Evolutionary conservation across 92 coral and sea anemone genomes (phyloP), one percentile per base, ranked within the genome.

Genomic region (Siderastrea radians): DNA sequence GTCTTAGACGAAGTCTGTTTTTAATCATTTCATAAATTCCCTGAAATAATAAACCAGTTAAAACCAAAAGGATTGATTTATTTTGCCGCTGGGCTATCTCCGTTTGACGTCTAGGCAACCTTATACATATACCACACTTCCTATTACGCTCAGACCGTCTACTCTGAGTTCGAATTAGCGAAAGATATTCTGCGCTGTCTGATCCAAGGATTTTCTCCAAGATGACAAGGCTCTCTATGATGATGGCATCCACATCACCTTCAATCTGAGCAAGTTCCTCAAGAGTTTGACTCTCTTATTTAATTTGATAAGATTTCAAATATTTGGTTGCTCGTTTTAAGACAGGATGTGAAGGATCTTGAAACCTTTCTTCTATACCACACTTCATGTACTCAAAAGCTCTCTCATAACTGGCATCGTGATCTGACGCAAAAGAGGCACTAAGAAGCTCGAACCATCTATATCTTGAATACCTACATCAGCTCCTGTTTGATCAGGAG

Each of bases 141-240:
- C 92, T 88, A 55, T 83, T 75, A 62, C 16, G 0, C 4, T 88
- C 94, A 81, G 75, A 88, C 44, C 85, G 75, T 5, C 88, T 87
- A 3, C 91, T 79, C 80, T 91, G 94, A 3, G 94, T 91, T 60
- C 83, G 88, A n/a, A 94, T 90, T 13, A 94, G 90, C 8, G 88
- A 91, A 60, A 92, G 79, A 11, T 84, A 51, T 83, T 88, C 93
- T 0, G 91, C 74, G 63, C 82, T 94, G 3, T 50, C 69, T 3
- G 81, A 80, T 45, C 94, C 94, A 0, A 94, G 91, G 7, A 94
- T 88, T 81, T 94, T 79, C 72, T 94, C 96, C 75, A 93, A 68
- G 15, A 91, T 76, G 7, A 94, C 67, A 1, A 94, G 77, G 1
- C n/a, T n/a, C n/a, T n/a, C n/a, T n/a, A n/a, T n/a, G n/a, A n/a